Evolutionary conservation across 2,113 vertebrate genomes (phyloP).

Genomic region (Rattus rattus): DNA sequence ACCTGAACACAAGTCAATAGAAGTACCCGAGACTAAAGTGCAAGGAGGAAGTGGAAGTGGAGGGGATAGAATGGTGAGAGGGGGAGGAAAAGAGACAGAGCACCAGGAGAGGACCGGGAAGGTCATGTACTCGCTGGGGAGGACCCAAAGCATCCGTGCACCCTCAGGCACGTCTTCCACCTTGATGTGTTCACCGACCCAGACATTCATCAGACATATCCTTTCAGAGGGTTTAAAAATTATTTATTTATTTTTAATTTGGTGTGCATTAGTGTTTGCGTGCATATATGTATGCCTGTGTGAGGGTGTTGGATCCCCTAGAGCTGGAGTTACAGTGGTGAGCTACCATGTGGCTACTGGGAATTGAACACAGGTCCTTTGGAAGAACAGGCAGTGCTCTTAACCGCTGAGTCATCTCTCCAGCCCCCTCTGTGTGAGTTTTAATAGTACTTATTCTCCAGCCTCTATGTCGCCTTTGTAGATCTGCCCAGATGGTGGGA

Average conservation of each 20-base stretch:
- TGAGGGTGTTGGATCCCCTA: not conserved
- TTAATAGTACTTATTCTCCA: not conserved
- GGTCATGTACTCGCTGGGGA: too few relatives aligned
- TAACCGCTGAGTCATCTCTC: not conserved
- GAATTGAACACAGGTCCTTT: not conserved
- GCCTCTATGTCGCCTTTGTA: not conserved
- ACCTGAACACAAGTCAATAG: too few relatives aligned
- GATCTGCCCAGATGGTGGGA: not conserved
- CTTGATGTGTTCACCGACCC: not conserved
- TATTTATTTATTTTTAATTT: not conserved
- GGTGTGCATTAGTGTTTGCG: not conserved
- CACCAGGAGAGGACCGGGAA: too few relatives aligned
- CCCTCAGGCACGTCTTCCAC: not conserved
- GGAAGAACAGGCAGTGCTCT: not conserved
- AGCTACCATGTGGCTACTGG: not conserved
- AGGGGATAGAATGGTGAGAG: not conserved
- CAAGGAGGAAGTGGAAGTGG: too few relatives aligned
- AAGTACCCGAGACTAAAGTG: not conserved
- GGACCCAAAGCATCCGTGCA: too few relatives aligned
- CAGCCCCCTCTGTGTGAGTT: not conserved
- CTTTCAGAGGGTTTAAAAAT: not conserved
- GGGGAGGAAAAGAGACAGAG: not conserved
- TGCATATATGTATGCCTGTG: not conserved
- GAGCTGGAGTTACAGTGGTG: not conserved
- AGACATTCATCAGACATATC: not conserved